Conservation (phyloP, 2,888 invertebrate genomes). For the Caenorhabditis macrosperma region DNA sequence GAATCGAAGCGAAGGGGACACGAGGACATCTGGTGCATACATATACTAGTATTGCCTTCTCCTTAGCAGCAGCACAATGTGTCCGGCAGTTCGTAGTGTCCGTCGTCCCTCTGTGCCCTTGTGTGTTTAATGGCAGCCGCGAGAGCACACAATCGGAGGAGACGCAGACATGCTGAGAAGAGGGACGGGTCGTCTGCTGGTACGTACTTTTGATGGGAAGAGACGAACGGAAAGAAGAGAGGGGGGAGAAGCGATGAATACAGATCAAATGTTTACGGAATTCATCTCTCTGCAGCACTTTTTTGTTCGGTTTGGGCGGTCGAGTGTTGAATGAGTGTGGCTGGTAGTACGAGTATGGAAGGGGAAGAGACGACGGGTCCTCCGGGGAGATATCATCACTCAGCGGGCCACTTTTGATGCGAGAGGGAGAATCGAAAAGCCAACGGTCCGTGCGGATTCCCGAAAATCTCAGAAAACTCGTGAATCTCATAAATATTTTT, state of each 20-base stretch:
- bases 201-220: slow-evolving; percentile 42
- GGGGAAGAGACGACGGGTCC: slow-evolving; percentile 7
- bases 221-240: background rate
- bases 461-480: background rate
- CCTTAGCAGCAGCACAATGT: slow-evolving; percentile 21
- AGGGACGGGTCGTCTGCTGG: slow-evolving; percentile 23
- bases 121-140: slow-evolving; percentile 52
- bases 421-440: background rate
- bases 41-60: slow-evolving; percentile 41
- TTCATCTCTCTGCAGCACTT: background rate
- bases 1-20: background rate
- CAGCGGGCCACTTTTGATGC: slow-evolving; percentile 33
- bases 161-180: slow-evolving; percentile 12
- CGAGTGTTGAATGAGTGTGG: slow-evolving; percentile 7
- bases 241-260: background rate
- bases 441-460: background rate
- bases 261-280: background rate
- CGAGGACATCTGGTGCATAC: slow-evolving; percentile 52
- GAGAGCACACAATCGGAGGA: slow-evolving; percentile 31
- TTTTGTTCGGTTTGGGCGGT: background rate
- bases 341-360: slow-evolving; percentile 4
- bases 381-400: slow-evolving; percentile 53
- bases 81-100: slow-evolving; percentile 24
- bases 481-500: too few species aligned
- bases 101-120: slow-evolving; percentile 29